These are phyloP conservation scores for Pimpla rufipes DNA, from an alignment of 2,888 invertebrate genomes.

Conservation along the genomic window DNA sequence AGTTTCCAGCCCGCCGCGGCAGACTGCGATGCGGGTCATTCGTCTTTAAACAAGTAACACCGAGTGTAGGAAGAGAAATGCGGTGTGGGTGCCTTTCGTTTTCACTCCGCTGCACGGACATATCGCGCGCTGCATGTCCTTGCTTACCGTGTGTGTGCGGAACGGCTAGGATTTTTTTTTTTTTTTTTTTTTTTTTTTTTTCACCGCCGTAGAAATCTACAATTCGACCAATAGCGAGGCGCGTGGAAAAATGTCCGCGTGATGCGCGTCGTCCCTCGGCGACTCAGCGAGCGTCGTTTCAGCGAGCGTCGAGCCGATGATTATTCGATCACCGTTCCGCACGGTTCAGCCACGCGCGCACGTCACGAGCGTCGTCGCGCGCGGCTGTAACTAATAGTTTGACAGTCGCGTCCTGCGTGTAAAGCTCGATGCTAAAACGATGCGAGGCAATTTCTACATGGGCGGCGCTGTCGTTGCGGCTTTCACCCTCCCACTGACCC, in stretches of 20 bases:
- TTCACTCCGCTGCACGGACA: too few relatives aligned
- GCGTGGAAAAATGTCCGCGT: conserved; percentile 12
- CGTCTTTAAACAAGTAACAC: conserved; percentile 60
- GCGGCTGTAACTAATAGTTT: conserved; percentile 20
- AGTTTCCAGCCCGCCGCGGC: not conserved
- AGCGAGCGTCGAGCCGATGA: conserved; percentile 46
- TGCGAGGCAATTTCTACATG: conserved; percentile 17
- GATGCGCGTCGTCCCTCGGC: too few relatives aligned
- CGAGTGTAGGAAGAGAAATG: conserved; percentile 53
- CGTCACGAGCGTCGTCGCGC: not conserved
- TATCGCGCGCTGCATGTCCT: too few relatives aligned
- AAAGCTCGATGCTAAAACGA: conserved; percentile 10
- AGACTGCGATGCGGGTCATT: conserved; percentile 61
- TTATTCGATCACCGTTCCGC: conserved; percentile 46
- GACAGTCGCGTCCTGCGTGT: not conserved
- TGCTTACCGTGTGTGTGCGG: too few relatives aligned
- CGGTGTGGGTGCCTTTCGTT: conserved; percentile 66
- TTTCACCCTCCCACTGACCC: conserved; percentile 68
- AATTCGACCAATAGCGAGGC: conserved; percentile 1
- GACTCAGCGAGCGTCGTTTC: too few relatives aligned
- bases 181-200: too few relatives aligned
- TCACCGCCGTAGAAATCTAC: not conserved
- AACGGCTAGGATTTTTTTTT: too few relatives aligned
- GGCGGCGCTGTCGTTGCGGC: conserved; percentile 51
- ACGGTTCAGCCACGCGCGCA: not conserved